Evolutionary conservation across 2,113 vertebrate species (phyloP), one percentile per base, ranked within the genome.

Genomic region (Nerophis ophidion): DNA sequence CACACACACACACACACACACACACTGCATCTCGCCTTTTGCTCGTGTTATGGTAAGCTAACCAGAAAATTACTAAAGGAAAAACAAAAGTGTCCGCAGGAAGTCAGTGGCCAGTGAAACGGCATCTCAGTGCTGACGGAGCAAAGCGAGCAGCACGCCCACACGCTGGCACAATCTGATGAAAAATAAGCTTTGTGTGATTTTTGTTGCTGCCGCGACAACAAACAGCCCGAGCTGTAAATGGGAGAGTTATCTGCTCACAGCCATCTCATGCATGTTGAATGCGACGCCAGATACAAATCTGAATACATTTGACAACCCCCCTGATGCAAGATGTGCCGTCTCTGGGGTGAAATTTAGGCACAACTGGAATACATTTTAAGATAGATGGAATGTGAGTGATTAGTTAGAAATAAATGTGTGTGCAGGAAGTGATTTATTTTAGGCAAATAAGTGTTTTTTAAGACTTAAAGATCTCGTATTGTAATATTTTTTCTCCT

Each of bases 371-470:
- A 85, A 88, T 88, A 87, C 84, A 88, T 84, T 66, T 66, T 81
- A 87, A 81, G 76, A 35, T 33, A 84, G 82, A 83, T 82, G 48
- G 17, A 63, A 72, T 67, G 70, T 77, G 81, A 84, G 78, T 80
- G 72, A 87, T 86, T 87, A 81, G 77, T 80, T 82, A 71, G 81
- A 86, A 79, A 82, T 83, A 84, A 85, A 87, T 67, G 69, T 64
- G n/a, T 57, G 48, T 82, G 71, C 71, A 70, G 62, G 80, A 73
- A 63, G 68, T 65, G 77, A 72, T 83, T 83, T 75, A 79, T 58
- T 55, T 56, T 15, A 59, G 56, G 73, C 66, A 63, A 77, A 80
- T 71, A 15, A 68, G 51, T 58, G 60, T 45, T 59, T 47, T 7
- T 47, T 13, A 26, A 26, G 3, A 26, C 26, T 26, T 26, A 26